Evolutionary conservation across 1,140 invertebrate genomes (phyloP).

Genomic region (Himalopsyche phryganea): DNA sequence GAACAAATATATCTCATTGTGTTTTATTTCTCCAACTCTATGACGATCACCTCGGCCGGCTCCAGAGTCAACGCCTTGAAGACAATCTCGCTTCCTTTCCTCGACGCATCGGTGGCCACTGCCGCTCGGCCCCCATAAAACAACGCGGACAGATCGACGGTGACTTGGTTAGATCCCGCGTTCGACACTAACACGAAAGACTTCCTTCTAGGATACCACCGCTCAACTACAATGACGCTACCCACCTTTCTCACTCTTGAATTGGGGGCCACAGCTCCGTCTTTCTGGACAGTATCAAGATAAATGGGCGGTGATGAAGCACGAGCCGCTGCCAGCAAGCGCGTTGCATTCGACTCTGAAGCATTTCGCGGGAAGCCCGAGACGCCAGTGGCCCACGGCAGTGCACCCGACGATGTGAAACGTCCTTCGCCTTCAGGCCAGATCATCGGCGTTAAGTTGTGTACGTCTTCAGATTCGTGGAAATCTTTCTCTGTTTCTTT

Average conservation of each 20-base stretch:
- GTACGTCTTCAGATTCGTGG: conserved; percentile 58
- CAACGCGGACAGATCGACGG: conserved; percentile 66
- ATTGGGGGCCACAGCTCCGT: conserved; percentile 59
- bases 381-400: conserved; percentile 59
- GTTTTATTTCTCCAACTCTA: conserved; percentile 65
- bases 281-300: conserved; percentile 62
- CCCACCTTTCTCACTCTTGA: conserved; percentile 60
- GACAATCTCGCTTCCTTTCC: conserved; percentile 59
- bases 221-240: conserved; percentile 67
- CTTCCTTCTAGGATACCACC: conserved; percentile 72
- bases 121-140: conserved; percentile 74
- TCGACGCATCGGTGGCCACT: conserved; percentile 55
- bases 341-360: conserved; percentile 48
- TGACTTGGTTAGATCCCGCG: conserved; percentile 56
- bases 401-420: conserved; percentile 48
- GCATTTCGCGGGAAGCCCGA: conserved; percentile 39
- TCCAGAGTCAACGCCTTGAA: conserved; percentile 63
- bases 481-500: conserved; percentile 55
- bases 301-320: conserved; percentile 64
- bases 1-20: conserved; percentile 8
- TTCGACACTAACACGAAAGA: conserved; percentile 71
- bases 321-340: conserved; percentile 56
- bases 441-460: conserved; percentile 65
- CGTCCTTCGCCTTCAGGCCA: conserved; percentile 46
- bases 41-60: conserved; percentile 61